Evolutionary conservation across 2,888 invertebrate genomes (phyloP), one percentile per base, ranked within the genome.

Genomic region (Lochmaea crataegi): DNA sequence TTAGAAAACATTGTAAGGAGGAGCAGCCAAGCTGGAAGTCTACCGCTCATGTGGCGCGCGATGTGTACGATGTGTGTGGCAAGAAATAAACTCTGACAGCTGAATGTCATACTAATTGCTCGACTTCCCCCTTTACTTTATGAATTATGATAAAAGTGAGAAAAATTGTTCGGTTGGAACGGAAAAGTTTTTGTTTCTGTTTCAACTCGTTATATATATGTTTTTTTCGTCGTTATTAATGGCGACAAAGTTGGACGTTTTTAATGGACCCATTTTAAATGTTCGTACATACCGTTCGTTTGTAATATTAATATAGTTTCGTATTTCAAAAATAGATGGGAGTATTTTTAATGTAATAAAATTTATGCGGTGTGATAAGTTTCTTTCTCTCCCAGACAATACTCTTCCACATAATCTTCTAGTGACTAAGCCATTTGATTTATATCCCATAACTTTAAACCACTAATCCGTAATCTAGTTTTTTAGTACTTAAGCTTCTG

Each of bases 91-190:
- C 78, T 81, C 79, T 82, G 84, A 84, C 83, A 83, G 80, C 82
- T 82, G 82, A 80, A 82, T 83, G 84, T 84, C 84, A 82, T 82
- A 84, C 85, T 86, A 86, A 86, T 86, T 86, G 85, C 85, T 80
- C 79, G 76, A 79, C 79, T 82, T 83, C 82, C 82, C 81, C 80
- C 71, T 67, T 71, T 74, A 71, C 72, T 74, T 79, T 81, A 83
- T 83, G 84, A 84, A 79, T 82, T 84, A 84, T 83, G 76, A 78
- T 75, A 73, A 78, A 72, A 76, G 75, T 76, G 78, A 80, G 82
- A 82, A 81, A 81, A 80, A 81, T 80, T 81, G 81, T 82, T 83
- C 83, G 81, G 81, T 82, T 81, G 82, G 81, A 82, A 82, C 82
- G 81, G 78, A 72, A 75, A 78, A 80, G 73, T 82, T 81, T 75